Conservation (phyloP, 2,888 invertebrate genomes). For the Crossocerus cetratus region DNA sequence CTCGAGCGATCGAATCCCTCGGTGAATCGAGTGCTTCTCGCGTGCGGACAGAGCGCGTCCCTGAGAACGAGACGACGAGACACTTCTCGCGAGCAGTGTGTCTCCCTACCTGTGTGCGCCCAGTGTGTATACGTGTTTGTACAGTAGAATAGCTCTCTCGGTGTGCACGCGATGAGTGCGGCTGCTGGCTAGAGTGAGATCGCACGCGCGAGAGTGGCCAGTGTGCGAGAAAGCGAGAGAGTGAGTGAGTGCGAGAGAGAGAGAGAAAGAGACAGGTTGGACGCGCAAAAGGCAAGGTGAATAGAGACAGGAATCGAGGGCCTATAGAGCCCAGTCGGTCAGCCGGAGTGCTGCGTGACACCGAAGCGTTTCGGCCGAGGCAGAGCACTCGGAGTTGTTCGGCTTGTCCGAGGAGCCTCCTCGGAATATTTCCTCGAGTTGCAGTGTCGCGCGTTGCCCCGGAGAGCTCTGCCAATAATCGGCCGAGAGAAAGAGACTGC, state of each 20-base stretch:
- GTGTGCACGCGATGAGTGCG: constrained; percentile 2
- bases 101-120: constrained; percentile 8
- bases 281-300: constrained; percentile 24
- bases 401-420: constrained; percentile 1
- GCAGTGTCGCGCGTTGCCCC: no score
- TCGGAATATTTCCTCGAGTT: no score
- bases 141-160: background rate
- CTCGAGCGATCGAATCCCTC: background rate
- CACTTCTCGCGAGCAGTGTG: constrained; percentile 7
- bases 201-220: constrained; percentile 12
- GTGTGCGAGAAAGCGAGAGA: constrained; percentile 2
- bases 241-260: constrained; percentile 22
- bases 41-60: no score
- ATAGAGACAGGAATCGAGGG: constrained; percentile 23
- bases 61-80: constrained; percentile 50
- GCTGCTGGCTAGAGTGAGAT: constrained; percentile 12
- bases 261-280: constrained; percentile 20
- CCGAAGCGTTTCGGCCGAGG: constrained; percentile 15
- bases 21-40: background rate
- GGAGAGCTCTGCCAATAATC: no score
- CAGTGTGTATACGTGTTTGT: background rate
- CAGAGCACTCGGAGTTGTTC: no score
- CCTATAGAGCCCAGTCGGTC: constrained; percentile 25
- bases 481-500: background rate
- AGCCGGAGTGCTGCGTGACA: constrained; percentile 27